Conservation (phyloP, 2,113 vertebrate genomes). For the Petroica traversi region DNA sequence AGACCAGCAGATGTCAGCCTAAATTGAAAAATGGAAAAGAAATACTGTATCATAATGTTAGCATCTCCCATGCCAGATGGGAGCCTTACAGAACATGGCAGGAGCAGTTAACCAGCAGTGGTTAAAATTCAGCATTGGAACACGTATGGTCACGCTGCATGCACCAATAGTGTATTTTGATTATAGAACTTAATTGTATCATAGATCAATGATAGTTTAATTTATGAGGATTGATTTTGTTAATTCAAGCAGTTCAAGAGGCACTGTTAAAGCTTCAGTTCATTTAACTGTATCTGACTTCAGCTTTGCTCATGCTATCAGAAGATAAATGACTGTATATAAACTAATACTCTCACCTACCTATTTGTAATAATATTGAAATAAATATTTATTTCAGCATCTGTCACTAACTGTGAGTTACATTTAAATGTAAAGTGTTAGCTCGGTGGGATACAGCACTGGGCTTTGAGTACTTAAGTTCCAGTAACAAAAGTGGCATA, state of each 20-base stretch:
- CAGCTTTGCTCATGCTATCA: constrained; percentile 37
- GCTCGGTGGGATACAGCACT: not conserved
- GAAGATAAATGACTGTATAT: constrained; percentile 60
- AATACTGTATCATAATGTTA: constrained; percentile 44
- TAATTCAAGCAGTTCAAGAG: constrained; percentile 76
- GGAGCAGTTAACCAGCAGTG: constrained; percentile 42
- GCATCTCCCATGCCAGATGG: constrained; percentile 61
- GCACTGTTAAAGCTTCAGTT: constrained; percentile 61
- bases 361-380: no score
- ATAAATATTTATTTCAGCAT: constrained; percentile 47
- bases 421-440: constrained; percentile 25
- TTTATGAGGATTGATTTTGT: constrained; percentile 78
- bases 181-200: constrained; percentile 64
- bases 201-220: constrained; percentile 74
- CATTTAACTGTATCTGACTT: constrained; percentile 66
- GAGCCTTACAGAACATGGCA: constrained; percentile 41
- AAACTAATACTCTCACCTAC: not conserved
- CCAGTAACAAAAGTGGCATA: not conserved
- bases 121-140: constrained; percentile 64
- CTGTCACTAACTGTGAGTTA: constrained; percentile 29
- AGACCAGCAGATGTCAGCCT: constrained; percentile 80
- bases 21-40: constrained; percentile 74
- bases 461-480: not conserved
- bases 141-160: not conserved
- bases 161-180: constrained; percentile 41